These are phyloP conservation scores for Chromis chromis DNA, from an alignment of 2,797 vertebrate species.

Conservation along the genomic window DNA sequence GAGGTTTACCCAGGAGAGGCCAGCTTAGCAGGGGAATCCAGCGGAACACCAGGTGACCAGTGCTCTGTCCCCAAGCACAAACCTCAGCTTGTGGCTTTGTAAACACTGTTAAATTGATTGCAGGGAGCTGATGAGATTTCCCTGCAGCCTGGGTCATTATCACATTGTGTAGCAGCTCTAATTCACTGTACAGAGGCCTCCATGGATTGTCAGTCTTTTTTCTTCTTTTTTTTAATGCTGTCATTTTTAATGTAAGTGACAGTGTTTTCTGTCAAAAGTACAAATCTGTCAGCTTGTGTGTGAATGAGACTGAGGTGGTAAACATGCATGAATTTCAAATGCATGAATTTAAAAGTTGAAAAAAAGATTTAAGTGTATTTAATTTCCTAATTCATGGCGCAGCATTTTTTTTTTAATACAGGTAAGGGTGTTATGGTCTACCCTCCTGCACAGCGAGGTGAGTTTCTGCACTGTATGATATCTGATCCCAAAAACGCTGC, in stretches of 20 bases:
- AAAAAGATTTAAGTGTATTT: constrained; percentile 9
- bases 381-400: constrained; percentile 26
- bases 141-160: constrained; percentile 75
- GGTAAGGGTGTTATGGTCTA: constrained; percentile 48
- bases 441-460: constrained; percentile 48
- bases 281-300: constrained; percentile 34
- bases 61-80: constrained; percentile 64
- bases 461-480: constrained; percentile 78
- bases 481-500: constrained; percentile 78
- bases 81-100: constrained; percentile 75
- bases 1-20: constrained; percentile 78
- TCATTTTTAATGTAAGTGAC: constrained; percentile 53
- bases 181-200: constrained; percentile 44
- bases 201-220: constrained; percentile 47
- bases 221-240: constrained; percentile 10
- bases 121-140: constrained; percentile 76
- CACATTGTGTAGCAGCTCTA: constrained; percentile 57
- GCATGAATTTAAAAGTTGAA: constrained; percentile 34
- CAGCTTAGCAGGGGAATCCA: constrained; percentile 77
- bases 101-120: constrained; percentile 82
- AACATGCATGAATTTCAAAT: constrained; percentile 32
- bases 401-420: constrained; percentile 17
- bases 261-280: constrained; percentile 52
- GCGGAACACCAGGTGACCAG: constrained; percentile 71
- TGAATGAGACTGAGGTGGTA: not conserved